These are phyloP conservation scores for Capromys pilorides DNA, from an alignment of 2,797 vertebrate genomes.

Conservation along the genomic window DNA sequence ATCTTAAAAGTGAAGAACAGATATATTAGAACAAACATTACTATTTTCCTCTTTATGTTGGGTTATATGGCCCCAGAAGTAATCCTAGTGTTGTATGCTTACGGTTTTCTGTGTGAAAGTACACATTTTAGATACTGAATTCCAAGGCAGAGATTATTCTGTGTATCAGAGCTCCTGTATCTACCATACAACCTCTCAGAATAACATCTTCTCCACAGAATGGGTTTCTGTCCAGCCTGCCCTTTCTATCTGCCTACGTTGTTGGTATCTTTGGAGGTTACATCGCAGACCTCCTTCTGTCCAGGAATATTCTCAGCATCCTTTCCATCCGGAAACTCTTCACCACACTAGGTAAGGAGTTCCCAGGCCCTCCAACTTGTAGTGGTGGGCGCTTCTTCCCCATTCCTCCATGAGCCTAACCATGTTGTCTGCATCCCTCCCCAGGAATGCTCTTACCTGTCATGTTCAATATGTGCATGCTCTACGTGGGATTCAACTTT, in stretches of 20 bases:
- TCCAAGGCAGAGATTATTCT: not conserved
- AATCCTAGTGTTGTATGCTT: not conserved
- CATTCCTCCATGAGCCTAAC: not conserved
- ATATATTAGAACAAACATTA: not conserved
- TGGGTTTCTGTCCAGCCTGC: constrained; percentile 61
- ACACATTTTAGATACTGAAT: not conserved
- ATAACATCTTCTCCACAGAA: constrained; percentile 61
- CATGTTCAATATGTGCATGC: constrained; percentile 31
- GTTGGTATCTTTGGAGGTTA: constrained; percentile 31
- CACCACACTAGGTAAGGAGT: constrained; percentile 59
- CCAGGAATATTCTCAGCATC: constrained; percentile 31
- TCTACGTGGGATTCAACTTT: not conserved
- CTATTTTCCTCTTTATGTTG: not conserved
- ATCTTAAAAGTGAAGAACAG: not conserved
- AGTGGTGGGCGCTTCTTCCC: not conserved
- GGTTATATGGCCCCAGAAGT: not conserved
- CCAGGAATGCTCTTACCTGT: constrained; percentile 59
- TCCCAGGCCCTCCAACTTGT: too few species aligned
- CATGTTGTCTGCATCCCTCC: not conserved
- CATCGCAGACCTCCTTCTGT: constrained; percentile 44
- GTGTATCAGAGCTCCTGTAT: not conserved
- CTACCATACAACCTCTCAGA: not conserved
- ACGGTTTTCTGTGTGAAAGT: not conserved
- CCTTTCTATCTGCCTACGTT: constrained; percentile 47
- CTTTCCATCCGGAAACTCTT: constrained; percentile 58